These are phyloP conservation scores for Agonopterix subpropinquella DNA, from an alignment of 2,888 invertebrate species.

Conservation along the genomic window DNA sequence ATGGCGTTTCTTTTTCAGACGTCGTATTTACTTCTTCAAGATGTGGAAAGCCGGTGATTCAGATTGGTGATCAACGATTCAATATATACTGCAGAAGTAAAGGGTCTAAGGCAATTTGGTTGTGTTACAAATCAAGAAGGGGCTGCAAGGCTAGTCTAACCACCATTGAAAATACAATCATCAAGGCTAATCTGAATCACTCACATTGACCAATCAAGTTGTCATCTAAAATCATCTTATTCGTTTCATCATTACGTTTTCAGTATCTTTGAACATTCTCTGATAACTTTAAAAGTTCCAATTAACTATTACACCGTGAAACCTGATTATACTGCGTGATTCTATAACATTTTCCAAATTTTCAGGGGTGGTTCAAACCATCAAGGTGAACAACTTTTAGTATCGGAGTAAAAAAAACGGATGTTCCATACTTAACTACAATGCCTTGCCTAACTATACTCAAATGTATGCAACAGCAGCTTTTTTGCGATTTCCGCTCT, in stretches of 20 bases:
- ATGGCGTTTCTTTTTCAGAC: constrained; percentile 11
- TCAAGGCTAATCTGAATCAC: constrained; percentile 7
- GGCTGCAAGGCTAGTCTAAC: constrained; percentile 17
- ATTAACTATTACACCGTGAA: too few relatives aligned
- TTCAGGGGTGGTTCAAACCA: too few relatives aligned
- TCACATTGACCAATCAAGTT: neutral
- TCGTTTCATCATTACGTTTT: neutral
- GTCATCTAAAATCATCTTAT: neutral
- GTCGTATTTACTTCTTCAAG: constrained; percentile 16
- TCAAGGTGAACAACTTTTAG: too few relatives aligned
- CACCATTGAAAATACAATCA: constrained; percentile 13
- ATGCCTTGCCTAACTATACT: too few relatives aligned
- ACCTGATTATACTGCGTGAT: too few relatives aligned
- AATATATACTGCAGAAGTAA: constrained; percentile 23
- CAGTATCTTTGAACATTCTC: neutral
- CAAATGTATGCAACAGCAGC: too few relatives aligned
- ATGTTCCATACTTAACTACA: too few relatives aligned
- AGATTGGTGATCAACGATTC: constrained; percentile 22
- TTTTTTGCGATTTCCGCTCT: too few relatives aligned
- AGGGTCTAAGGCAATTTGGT: constrained; percentile 15
- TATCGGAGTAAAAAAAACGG: too few relatives aligned
- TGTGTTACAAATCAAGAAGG: constrained; percentile 14
- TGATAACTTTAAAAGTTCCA: neutral
- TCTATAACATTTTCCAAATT: too few relatives aligned
- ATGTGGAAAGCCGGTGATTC: constrained; percentile 19